These are phyloP conservation scores for Drosophila mercatorum DNA, from an alignment of 2,888 invertebrate genomes.

Conservation along the genomic window DNA sequence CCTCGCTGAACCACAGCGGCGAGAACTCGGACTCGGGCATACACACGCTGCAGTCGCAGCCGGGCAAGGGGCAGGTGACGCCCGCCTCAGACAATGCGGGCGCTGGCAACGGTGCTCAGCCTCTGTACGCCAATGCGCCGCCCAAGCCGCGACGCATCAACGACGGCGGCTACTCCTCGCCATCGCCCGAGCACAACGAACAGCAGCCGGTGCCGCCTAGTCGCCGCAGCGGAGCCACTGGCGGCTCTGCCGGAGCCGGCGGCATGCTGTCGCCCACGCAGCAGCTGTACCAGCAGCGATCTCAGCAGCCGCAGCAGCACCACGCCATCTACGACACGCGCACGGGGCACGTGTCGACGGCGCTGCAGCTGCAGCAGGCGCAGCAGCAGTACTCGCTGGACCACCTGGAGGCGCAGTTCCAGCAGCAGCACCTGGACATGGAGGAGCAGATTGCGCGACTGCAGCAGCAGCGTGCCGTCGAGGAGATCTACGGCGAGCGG, in stretches of 20 bases:
- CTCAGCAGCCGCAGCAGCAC: conserved; percentile 82
- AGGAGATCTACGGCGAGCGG: conserved; percentile 83
- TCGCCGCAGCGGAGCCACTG: conserved; percentile 63
- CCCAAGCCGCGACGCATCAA: conserved; percentile 93
- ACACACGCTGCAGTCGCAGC: conserved; percentile 84
- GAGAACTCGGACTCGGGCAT: conserved; percentile 85
- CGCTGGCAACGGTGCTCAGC: conserved; percentile 85
- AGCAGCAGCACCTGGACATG: conserved; percentile 82
- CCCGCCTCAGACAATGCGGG: conserved; percentile 81
- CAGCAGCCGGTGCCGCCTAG: conserved; percentile 69
- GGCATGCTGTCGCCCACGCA: conserved; percentile 81
- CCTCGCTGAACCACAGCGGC: conserved; percentile 84
- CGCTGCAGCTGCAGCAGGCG: conserved; percentile 81
- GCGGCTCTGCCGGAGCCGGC: conserved; percentile 45
- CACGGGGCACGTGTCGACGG: conserved; percentile 84
- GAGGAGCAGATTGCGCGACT: conserved; percentile 77
- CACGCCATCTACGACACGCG: conserved; percentile 86
- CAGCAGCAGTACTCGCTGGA: conserved; percentile 80
- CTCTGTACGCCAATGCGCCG: conserved; percentile 95
- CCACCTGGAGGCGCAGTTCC: conserved; percentile 78
- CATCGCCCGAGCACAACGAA: conserved; percentile 88
- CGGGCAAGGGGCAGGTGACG: conserved; percentile 83
- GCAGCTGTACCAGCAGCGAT: conserved; percentile 82
- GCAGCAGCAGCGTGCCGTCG: conserved; percentile 77
- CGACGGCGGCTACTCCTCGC: conserved; percentile 90